Evolutionary conservation across 2,113 vertebrate genomes (phyloP).

Genomic region (Eolophus roseicapilla): DNA sequence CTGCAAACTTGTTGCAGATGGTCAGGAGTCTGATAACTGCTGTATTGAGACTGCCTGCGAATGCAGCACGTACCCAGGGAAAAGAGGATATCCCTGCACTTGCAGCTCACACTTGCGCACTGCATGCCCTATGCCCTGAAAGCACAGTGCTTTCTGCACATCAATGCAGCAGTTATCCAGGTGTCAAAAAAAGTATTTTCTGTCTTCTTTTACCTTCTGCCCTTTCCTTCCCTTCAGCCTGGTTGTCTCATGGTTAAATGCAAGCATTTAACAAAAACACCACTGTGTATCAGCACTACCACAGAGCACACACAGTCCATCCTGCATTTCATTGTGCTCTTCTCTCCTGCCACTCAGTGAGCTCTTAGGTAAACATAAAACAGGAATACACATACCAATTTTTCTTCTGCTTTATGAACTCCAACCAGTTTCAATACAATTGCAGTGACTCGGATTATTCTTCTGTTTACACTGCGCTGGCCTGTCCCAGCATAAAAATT

Average conservation of each 20-base stretch:
- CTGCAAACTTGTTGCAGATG: neutral
- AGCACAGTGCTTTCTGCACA: neutral
- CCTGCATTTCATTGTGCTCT: neutral
- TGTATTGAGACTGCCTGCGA: fast-evolving
- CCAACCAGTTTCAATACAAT: neutral
- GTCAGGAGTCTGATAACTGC: neutral
- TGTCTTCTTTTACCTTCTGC: neutral
- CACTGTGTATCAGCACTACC: neutral
- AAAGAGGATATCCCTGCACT: neutral
- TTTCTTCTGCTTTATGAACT: neutral
- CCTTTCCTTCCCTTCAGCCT: neutral
- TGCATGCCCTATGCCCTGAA: neutral
- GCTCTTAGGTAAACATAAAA: neutral
- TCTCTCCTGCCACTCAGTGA: neutral
- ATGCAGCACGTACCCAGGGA: neutral
- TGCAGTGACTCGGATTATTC: neutral
- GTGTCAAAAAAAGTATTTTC: neutral
- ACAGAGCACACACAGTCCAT: neutral
- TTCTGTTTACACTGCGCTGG: neutral
- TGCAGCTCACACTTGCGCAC: neutral
- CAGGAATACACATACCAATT: neutral
- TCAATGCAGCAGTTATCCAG: neutral
- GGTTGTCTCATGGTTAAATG: neutral
- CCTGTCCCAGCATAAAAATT: neutral
- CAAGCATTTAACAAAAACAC: neutral